phyloP scores from a whole-genome alignment of 2,113 vertebrate genomes.

The Myanophis thanlyinensis region DNA sequence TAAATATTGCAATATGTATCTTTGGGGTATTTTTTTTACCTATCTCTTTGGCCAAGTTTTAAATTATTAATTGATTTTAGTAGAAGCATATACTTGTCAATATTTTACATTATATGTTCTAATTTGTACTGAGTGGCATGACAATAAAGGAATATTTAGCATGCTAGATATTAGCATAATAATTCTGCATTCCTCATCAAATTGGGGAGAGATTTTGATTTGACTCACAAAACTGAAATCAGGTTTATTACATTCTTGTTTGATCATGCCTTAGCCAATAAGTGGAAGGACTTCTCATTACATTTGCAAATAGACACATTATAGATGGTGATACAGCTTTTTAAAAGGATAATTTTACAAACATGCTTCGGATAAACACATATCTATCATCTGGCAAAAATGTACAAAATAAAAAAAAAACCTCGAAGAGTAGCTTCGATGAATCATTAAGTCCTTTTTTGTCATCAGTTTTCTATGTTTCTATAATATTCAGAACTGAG shows the following conservation, averaged over 20 bases:
- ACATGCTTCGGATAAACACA: neutral
- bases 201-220: neutral
- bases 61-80: neutral
- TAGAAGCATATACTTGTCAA: neutral
- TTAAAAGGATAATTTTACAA: neutral
- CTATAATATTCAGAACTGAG: neutral
- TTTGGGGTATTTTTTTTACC: neutral
- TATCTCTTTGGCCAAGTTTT: neutral
- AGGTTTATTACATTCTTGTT: neutral
- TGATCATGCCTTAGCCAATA: neutral
- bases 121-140: neutral
- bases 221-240: neutral
- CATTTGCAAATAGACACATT: neutral
- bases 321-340: neutral
- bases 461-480: too few species aligned
- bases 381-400: too few species aligned
- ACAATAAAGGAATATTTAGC: neutral
- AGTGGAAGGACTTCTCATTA: neutral
- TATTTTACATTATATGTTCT: neutral
- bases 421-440: too few species aligned
- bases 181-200: neutral
- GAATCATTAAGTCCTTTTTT: too few species aligned
- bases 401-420: too few species aligned
- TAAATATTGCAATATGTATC: neutral
- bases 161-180: too few species aligned